phyloP scores from a whole-genome alignment of 92 coral and sea anemone species.

The Blastomussa wellsi region DNA sequence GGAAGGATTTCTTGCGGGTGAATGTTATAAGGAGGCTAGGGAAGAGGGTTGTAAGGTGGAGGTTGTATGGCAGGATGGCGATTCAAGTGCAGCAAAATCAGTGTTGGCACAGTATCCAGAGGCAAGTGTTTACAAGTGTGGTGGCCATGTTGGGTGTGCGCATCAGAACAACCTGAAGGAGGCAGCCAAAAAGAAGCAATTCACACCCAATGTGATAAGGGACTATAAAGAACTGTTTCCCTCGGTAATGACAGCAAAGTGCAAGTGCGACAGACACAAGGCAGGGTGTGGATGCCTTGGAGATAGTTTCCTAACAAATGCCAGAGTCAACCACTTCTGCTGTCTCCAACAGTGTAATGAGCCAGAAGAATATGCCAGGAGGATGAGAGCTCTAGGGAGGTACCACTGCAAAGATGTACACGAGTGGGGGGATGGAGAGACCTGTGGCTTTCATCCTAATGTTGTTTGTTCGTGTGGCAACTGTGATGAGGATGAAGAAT shows the following conservation, averaged over 20 bases:
- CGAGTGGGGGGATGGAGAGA: conserved; percentile 39
- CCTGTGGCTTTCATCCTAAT: conserved; percentile 38
- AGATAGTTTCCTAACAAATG: conserved; percentile 6
- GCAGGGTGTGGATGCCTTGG: conserved; percentile 16
- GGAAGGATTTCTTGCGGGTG: conserved; percentile 55
- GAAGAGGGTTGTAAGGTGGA: conserved; percentile 48
- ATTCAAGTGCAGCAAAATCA: neutral
- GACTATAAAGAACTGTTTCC: neutral
- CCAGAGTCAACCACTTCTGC: conserved; percentile 53
- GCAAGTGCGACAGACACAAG: conserved; percentile 22
- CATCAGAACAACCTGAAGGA: too few relatives aligned
- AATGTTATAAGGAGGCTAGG: conserved; percentile 47
- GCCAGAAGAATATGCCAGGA: conserved; percentile 43
- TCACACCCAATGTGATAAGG: too few relatives aligned
- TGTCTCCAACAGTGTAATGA: conserved; percentile 33
- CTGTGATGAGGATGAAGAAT: conserved; percentile 38
- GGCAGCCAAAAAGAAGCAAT: too few relatives aligned
- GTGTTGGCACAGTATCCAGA: too few relatives aligned
- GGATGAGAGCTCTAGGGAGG: conserved; percentile 22
- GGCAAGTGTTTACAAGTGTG: too few relatives aligned
- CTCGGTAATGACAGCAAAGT: neutral
- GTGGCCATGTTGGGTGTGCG: too few relatives aligned
- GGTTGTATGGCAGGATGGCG: conserved; percentile 66
- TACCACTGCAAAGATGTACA: conserved; percentile 50
- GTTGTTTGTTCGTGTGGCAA: conserved; percentile 24